These are phyloP conservation scores for Plumapathes pennacea DNA, from an alignment of 92 coral and sea anemone species.

Conservation along the genomic window DNA sequence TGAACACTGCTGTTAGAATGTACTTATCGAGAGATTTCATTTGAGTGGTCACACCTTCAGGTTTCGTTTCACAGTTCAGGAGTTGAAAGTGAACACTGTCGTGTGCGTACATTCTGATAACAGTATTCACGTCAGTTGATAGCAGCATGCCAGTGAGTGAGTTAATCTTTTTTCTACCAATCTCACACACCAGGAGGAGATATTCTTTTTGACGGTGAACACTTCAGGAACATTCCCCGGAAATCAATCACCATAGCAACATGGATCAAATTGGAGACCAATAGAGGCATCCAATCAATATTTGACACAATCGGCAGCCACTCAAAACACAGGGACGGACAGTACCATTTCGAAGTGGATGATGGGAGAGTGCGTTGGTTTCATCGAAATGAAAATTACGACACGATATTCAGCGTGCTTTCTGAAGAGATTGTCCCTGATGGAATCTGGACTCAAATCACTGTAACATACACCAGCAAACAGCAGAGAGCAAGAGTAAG, in stretches of 20 bases:
- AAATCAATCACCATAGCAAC: constrained; percentile 86
- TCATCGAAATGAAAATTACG: constrained; percentile 78
- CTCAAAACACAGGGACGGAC: constrained; percentile 77
- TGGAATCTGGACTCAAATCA: constrained; percentile 76
- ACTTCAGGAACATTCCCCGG: constrained; percentile 75
- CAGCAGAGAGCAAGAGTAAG: constrained; percentile 87
- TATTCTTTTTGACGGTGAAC: constrained; percentile 79
- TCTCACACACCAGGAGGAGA: constrained; percentile 76
- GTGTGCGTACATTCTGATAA: no score
- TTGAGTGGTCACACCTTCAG: no score
- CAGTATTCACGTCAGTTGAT: no score
- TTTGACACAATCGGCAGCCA: constrained; percentile 91
- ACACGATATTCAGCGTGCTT: constrained; percentile 82
- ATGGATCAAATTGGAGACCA: constrained; percentile 90
- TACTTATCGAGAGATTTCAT: no score
- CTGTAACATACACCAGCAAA: constrained; percentile 80
- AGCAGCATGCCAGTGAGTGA: no score
- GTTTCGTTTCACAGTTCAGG: no score
- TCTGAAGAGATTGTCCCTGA: constrained; percentile 61
- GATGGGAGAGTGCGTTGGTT: constrained; percentile 97
- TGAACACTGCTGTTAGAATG: no score
- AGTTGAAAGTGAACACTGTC: no score
- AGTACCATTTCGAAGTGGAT: constrained; percentile 91
- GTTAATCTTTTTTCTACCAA: not conserved
- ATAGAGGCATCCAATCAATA: constrained; percentile 90